phyloP scores from a whole-genome alignment of 53 echinoderm and acorn worm genomes.

The Stichopus horrens region DNA sequence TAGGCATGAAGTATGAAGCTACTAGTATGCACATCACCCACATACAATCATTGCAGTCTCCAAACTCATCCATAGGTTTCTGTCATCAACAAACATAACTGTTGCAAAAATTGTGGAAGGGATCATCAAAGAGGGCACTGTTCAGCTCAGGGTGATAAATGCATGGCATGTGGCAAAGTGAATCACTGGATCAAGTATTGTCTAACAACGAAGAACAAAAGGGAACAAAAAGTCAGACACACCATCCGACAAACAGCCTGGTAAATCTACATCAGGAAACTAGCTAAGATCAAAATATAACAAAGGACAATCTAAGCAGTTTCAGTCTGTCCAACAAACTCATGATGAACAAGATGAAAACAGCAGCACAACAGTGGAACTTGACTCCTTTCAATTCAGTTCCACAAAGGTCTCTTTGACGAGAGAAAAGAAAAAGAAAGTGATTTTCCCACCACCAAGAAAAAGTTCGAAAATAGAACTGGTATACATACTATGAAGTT shows the following conservation, averaged over 20 bases:
- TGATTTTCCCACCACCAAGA: constrained; percentile 20
- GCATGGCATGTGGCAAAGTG: constrained; percentile 33
- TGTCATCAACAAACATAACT: not conserved
- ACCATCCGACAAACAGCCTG: not conserved
- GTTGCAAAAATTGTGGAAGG: constrained; percentile 48
- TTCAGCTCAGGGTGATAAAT: constrained; percentile 23
- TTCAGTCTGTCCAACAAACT: not conserved
- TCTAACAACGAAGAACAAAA: constrained; percentile 22
- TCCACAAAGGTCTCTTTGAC: not conserved
- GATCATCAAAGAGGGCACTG: constrained; percentile 33
- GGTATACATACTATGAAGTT: constrained; percentile 39
- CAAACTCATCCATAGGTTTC: not conserved
- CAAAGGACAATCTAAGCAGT: not conserved
- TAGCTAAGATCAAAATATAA: not conserved
- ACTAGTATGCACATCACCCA: constrained; percentile 20
- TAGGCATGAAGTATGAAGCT: constrained; percentile 53
- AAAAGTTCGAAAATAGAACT: constrained; percentile 13
- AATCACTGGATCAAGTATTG: constrained; percentile 46
- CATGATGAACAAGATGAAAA: not conserved
- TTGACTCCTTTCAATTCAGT: constrained; percentile 13
- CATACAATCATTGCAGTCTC: constrained; percentile 35
- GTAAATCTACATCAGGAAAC: not conserved
- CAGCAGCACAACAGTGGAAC: not conserved
- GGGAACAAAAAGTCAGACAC: not conserved
- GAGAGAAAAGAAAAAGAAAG: not conserved